Evolutionary conservation across 2,888 invertebrate genomes (phyloP).

Genomic region (Maniola hyperantus): DNA sequence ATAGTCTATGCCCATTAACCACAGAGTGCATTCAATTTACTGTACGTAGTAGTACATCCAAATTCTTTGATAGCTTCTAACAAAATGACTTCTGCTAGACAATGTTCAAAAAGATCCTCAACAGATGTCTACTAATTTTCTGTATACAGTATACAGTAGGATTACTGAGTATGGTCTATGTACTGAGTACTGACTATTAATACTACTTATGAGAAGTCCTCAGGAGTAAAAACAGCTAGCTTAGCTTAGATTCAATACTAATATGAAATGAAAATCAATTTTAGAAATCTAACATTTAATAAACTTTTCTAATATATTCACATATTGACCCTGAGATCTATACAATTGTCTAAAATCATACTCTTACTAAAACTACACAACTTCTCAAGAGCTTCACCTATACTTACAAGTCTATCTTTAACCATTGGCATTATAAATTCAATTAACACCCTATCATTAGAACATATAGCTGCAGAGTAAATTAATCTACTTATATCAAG

Average conservation of each 20-base stretch:
- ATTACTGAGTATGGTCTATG: no score
- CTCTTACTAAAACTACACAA: slow-evolving; percentile 55
- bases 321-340: slow-evolving; percentile 73
- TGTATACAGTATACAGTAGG: no score
- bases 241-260: no score
- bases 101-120: no score
- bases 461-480: slow-evolving; percentile 73
- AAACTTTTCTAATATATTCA: slow-evolving; percentile 75
- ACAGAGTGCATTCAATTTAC: neutral
- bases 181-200: no score
- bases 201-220: no score
- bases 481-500: slow-evolving; percentile 70
- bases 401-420: slow-evolving; percentile 54
- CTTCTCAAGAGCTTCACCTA: slow-evolving; percentile 59
- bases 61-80: no score
- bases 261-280: slow-evolving; percentile 1
- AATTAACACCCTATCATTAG: slow-evolving; percentile 64
- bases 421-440: slow-evolving; percentile 68
- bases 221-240: neutral
- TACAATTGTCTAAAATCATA: slow-evolving; percentile 70
- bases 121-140: no score
- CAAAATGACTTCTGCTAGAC: no score
- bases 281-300: slow-evolving; percentile 70
- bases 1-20: neutral
- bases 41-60: no score